phyloP scores from a whole-genome alignment of 2,797 vertebrate species.

The Ctenosaura bakeri region DNA sequence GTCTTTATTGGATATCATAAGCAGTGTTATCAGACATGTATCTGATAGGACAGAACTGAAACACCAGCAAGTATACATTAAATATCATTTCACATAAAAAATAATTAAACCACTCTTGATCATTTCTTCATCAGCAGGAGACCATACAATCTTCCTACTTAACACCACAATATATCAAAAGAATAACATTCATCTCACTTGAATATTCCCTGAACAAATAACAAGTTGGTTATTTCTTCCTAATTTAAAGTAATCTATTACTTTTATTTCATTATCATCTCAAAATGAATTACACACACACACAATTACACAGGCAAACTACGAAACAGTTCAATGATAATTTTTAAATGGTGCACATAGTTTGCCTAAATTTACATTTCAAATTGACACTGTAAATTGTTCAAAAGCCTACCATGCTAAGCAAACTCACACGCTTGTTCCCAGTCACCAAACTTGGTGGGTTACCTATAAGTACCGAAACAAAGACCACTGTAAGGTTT shows the following conservation, averaged over 20 bases:
- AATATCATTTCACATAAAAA: constrained; percentile 6
- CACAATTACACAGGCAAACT: constrained; percentile 1
- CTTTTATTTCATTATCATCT: constrained; percentile 60
- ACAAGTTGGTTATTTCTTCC: constrained; percentile 70
- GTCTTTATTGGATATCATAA: not conserved
- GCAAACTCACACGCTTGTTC: too few relatives aligned
- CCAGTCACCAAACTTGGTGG: too few relatives aligned
- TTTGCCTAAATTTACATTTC: not conserved
- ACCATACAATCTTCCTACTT: constrained; percentile 60
- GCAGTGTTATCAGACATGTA: not conserved
- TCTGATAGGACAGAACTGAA: not conserved
- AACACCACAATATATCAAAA: constrained; percentile 65
- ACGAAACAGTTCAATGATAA: constrained; percentile 12
- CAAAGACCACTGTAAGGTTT: too few relatives aligned
- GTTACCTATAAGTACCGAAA: too few relatives aligned
- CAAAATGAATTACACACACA: not conserved
- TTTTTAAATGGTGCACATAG: constrained; percentile 1
- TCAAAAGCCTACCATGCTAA: not conserved
- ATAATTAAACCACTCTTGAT: constrained; percentile 49
- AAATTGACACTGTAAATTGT: too few relatives aligned
- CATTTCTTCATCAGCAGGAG: constrained; percentile 62
- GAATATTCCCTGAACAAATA: constrained; percentile 73
- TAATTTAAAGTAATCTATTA: constrained; percentile 77
- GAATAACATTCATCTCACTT: constrained; percentile 63
- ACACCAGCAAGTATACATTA: not conserved